phyloP scores from a whole-genome alignment of 2,888 invertebrate genomes.

The Pelosia muscerda region DNA sequence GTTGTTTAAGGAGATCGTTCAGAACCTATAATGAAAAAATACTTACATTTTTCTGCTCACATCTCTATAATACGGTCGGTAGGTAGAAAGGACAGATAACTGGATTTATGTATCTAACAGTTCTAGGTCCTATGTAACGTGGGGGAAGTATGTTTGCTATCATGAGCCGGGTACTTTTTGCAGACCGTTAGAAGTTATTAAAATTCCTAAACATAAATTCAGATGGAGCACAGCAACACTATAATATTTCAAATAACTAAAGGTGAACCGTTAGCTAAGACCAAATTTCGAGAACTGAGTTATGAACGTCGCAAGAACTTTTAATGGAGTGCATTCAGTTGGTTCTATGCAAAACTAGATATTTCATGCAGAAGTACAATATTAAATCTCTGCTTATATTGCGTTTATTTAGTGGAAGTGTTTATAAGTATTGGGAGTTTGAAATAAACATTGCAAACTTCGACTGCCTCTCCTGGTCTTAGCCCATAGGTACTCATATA shows the following conservation, averaged over 20 bases:
- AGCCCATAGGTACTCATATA: too few species aligned
- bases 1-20: too few species aligned
- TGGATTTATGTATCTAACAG: not conserved
- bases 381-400: slow-evolving; percentile 53
- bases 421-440: slow-evolving; percentile 40
- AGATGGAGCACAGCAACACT: slow-evolving; percentile 30
- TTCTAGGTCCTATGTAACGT: not conserved
- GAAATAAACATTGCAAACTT: not conserved
- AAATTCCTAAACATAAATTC: not conserved
- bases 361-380: slow-evolving; percentile 53
- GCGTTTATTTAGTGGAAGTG: slow-evolving; percentile 48
- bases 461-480: not conserved
- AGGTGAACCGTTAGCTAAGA: slow-evolving; percentile 56
- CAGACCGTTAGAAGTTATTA: not conserved
- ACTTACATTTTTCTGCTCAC: too few species aligned
- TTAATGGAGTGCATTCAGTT: slow-evolving; percentile 78
- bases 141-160: not conserved
- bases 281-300: slow-evolving; percentile 59
- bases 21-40: not conserved
- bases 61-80: too few species aligned
- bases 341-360: slow-evolving; percentile 67
- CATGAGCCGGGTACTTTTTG: not conserved
- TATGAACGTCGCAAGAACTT: slow-evolving; percentile 72
- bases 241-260: slow-evolving; percentile 40
- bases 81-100: not conserved